These are phyloP conservation scores for Seira musarum DNA, from an alignment of 2,888 invertebrate species.

Conservation along the genomic window DNA sequence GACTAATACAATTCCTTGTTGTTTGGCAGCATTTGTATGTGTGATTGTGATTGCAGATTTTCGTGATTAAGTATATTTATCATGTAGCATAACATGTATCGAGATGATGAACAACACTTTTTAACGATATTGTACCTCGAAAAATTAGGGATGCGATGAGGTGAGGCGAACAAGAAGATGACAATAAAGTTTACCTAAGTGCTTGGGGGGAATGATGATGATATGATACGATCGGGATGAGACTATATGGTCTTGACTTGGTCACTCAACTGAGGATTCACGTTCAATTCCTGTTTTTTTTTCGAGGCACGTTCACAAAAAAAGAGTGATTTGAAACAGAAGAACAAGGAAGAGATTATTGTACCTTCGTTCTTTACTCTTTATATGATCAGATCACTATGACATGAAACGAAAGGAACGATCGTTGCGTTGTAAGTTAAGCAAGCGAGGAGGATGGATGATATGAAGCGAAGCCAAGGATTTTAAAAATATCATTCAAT, in stretches of 20 bases:
- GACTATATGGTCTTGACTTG: constrained; percentile 14
- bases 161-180: neutral
- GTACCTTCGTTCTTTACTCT: neutral
- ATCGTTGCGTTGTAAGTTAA: neutral
- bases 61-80: constrained; percentile 47
- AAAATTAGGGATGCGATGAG: neutral
- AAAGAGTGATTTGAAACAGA: neutral
- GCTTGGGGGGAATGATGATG: neutral
- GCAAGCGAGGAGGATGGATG: neutral
- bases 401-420: neutral
- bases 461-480: constrained; percentile 9
- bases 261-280: constrained; percentile 16
- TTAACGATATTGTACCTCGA: neutral
- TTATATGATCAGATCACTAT: neutral
- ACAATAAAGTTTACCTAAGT: neutral
- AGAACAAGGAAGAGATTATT: constrained; percentile 3
- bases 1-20: constrained; percentile 2
- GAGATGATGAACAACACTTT: neutral
- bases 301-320: neutral
- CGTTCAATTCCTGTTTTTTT: constrained; percentile 13
- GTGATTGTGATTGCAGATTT: too few species aligned
- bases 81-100: neutral
- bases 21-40: constrained; percentile 53
- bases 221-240: neutral
- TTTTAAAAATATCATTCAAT: constrained; percentile 26